Evolutionary conservation across 2,113 vertebrate genomes (phyloP).

Genomic region (Aptenodytes forsteri): DNA sequence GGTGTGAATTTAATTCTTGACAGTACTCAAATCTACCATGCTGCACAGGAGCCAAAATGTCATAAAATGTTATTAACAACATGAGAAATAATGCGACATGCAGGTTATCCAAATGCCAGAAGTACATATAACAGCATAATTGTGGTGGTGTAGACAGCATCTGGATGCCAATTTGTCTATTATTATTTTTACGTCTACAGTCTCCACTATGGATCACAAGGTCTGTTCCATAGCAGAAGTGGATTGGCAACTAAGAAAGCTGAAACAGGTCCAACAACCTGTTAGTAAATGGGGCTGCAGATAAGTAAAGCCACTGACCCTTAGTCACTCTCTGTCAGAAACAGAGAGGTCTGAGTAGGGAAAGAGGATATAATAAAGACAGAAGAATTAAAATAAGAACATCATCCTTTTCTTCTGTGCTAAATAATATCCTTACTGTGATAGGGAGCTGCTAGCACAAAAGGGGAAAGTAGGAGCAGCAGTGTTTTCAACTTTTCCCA

Average conservation of each 20-base stretch:
- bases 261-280: neutral
- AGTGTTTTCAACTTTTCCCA: neutral
- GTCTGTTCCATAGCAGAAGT: neutral
- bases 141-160: neutral
- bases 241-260: neutral
- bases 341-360: neutral
- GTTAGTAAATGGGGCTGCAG: neutral
- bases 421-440: neutral
- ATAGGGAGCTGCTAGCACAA: neutral
- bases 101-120: neutral
- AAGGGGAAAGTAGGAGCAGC: neutral
- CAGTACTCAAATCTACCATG: neutral
- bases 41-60: neutral
- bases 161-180: neutral
- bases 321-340: neutral
- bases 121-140: neutral
- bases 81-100: neutral
- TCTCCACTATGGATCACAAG: neutral
- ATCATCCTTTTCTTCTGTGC: neutral
- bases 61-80: neutral
- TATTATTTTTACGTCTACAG: neutral
- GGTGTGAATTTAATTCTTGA: neutral
- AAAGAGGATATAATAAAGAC: neutral
- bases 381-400: neutral
- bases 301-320: neutral